These are phyloP conservation scores for Drosophila insularis DNA, from an alignment of 1,140 invertebrate genomes.

Conservation along the genomic window DNA sequence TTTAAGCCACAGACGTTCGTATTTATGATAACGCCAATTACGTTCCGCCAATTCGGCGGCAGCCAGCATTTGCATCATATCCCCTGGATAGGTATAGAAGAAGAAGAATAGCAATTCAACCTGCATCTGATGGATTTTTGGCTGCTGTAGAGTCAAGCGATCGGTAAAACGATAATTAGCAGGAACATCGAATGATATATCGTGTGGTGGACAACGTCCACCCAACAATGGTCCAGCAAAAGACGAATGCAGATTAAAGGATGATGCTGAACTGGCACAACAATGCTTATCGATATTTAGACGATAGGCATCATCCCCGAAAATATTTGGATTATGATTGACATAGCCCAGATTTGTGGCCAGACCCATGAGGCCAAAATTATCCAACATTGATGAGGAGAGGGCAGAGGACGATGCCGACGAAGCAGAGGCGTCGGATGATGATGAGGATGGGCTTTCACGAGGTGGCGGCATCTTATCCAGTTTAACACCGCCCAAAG, in stretches of 20 bases:
- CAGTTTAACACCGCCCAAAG: conserved; percentile 47
- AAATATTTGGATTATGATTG: conserved; percentile 22
- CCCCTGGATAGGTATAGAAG: conserved; percentile 58
- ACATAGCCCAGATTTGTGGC: conserved; percentile 29
- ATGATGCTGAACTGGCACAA: background rate
- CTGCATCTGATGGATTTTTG: conserved; percentile 57
- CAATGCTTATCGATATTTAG: conserved; percentile 11
- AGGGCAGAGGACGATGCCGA: background rate
- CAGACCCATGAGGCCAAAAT: conserved; percentile 49
- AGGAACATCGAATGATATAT: conserved; percentile 26
- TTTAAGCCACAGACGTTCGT: conserved; percentile 47
- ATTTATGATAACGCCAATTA: conserved; percentile 58
- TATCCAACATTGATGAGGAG: conserved; percentile 2
- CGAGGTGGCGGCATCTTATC: conserved; percentile 6
- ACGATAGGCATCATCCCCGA: conserved; percentile 22
- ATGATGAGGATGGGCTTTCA: background rate
- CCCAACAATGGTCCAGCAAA: conserved; percentile 39
- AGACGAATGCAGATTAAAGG: conserved; percentile 23
- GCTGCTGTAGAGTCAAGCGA: conserved; percentile 28
- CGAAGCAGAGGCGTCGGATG: background rate
- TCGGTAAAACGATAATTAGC: background rate
- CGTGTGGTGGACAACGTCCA: conserved; percentile 24
- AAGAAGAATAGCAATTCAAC: conserved; percentile 58
- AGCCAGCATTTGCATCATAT: conserved; percentile 67
- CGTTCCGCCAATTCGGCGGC: conserved; percentile 64